A percentile compares a stretch with the other conserved stretches of the same genome.
Evolutionary conservation across 2,113 vertebrate species (phyloP).

Genomic region (Falcunculus frontatus): DNA sequence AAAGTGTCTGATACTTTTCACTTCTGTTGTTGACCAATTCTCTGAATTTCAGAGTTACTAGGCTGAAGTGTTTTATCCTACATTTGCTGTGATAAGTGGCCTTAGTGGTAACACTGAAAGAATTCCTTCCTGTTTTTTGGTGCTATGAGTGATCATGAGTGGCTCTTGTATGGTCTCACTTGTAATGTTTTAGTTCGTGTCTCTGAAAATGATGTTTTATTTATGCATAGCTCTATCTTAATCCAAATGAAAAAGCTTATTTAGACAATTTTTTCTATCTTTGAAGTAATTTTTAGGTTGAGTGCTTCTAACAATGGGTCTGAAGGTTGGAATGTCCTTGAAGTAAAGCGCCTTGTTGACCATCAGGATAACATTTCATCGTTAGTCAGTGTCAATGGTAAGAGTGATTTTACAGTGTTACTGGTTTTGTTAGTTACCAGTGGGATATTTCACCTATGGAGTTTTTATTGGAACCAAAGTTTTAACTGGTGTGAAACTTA

Average conservation of each 20-base stretch:
- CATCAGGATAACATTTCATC: slow-evolving; percentile 92
- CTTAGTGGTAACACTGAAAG: background rate
- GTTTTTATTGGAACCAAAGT: background rate
- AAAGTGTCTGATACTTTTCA: background rate
- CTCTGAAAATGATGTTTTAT: background rate
- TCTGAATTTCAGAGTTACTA: background rate
- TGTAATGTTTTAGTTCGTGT: background rate
- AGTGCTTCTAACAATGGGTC: slow-evolving; percentile 59
- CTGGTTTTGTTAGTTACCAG: background rate
- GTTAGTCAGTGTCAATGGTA: slow-evolving; percentile 84
- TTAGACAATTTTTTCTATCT: background rate
- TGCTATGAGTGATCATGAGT: background rate
- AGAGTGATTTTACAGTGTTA: background rate
- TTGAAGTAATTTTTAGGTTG: slow-evolving; percentile 88
- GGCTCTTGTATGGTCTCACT: background rate
- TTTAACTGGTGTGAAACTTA: background rate
- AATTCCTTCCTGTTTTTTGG: background rate
- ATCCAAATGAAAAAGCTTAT: background rate
- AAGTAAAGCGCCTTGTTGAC: slow-evolving; percentile 81
- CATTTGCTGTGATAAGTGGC: background rate
- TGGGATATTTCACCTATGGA: background rate
- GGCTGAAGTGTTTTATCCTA: background rate
- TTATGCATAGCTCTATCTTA: background rate
- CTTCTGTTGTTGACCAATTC: background rate
- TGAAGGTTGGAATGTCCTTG: slow-evolving; percentile 69